Percentiles rank a stretch among this genome's conserved stretches.
Evolutionary conservation across 2,888 invertebrate species (phyloP).

Genomic region (Patella pellucida): DNA sequence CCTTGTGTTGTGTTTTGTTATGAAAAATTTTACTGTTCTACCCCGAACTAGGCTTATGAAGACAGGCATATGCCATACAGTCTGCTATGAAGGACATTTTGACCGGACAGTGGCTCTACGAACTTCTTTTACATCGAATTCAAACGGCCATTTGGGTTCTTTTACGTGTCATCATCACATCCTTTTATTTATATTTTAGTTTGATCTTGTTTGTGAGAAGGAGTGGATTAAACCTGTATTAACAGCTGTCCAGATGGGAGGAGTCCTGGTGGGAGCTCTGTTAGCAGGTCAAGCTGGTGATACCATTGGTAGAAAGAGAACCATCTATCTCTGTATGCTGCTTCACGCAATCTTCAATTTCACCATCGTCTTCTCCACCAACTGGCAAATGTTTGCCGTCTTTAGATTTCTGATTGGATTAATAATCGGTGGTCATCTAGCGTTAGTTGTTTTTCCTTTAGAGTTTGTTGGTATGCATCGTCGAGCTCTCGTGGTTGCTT

Average conservation of each 20-base stretch:
- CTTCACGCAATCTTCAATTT: constrained; percentile 38
- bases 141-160: too few species aligned
- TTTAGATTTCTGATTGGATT: constrained; percentile 40
- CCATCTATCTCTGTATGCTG: constrained; percentile 34
- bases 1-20: too few species aligned
- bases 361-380: constrained; percentile 40
- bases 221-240: constrained; percentile 40
- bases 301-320: constrained; percentile 45
- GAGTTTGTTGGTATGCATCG: constrained; percentile 26
- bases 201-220: constrained; percentile 43
- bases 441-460: constrained; percentile 24
- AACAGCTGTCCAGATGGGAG: constrained; percentile 49
- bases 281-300: constrained; percentile 45
- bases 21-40: too few species aligned
- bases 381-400: constrained; percentile 51
- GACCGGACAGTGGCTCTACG: too few species aligned
- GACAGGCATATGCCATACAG: too few species aligned
- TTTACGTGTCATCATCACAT: too few species aligned
- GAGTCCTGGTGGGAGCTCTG: constrained; percentile 45
- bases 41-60: too few species aligned
- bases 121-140: too few species aligned
- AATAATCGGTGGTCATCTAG: constrained; percentile 36
- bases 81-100: too few species aligned
- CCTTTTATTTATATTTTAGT: too few species aligned
- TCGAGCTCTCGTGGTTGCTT: constrained; percentile 12